Percentiles rank a stretch among this genome's conserved stretches.
Evolutionary conservation across 1,140 invertebrate species (phyloP).

Genomic region (Leucophenga varia): DNA sequence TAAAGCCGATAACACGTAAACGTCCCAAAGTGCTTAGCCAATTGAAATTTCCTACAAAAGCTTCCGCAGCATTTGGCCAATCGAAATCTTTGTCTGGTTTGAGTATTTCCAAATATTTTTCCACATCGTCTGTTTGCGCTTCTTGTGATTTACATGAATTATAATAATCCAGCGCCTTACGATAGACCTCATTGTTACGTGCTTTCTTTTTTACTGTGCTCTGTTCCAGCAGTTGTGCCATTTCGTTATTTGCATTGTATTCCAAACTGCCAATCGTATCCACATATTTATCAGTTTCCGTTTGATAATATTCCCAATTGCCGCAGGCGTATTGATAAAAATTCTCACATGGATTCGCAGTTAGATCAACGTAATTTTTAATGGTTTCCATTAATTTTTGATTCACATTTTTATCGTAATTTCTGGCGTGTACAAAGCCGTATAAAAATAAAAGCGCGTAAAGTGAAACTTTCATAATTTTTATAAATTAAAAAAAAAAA

Average conservation of each 20-base stretch:
- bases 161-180: slow-evolving; percentile 1
- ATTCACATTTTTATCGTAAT: slow-evolving; percentile 9
- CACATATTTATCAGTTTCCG: background rate
- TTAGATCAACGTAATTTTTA: slow-evolving; percentile 57
- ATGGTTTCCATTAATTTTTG: slow-evolving; percentile 23
- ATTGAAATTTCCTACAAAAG: background rate
- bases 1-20: slow-evolving; percentile 2
- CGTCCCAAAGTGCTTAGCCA: background rate
- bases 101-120: slow-evolving; percentile 5
- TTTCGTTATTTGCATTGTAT: slow-evolving; percentile 1
- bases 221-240: slow-evolving; percentile 1
- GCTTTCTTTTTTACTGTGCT: background rate
- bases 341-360: slow-evolving; percentile 66
- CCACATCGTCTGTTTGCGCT: background rate
- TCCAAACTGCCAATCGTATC: slow-evolving; percentile 10
- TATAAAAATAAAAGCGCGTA: no score
- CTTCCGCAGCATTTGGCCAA: background rate
- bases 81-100: background rate
- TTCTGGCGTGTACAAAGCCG: no score
- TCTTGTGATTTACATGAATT: background rate
- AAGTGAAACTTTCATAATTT: no score
- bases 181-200: slow-evolving; percentile 2
- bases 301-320: slow-evolving; percentile 45
- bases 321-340: slow-evolving; percentile 67
- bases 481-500: no score